phyloP scores from a whole-genome alignment of 2,888 invertebrate genomes.

The Cerceris rybyensis region DNA sequence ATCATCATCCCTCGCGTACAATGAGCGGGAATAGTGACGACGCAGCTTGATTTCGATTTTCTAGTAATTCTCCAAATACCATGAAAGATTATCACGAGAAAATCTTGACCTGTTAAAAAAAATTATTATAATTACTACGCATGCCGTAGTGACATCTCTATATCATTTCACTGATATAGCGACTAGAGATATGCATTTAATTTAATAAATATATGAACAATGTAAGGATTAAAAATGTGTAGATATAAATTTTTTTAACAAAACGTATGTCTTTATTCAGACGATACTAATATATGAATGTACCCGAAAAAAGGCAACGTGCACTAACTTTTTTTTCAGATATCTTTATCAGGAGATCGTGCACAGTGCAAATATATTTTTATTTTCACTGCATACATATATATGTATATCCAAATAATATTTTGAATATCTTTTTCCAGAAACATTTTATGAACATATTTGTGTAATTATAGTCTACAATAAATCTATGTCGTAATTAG shows the following conservation, averaged over 20 bases:
- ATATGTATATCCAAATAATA: no score
- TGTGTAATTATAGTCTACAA: no score
- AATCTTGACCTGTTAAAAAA: conserved; percentile 18
- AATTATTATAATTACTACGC: conserved; percentile 25
- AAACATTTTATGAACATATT: no score
- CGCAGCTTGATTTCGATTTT: conserved; percentile 60
- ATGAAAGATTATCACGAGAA: conserved; percentile 22
- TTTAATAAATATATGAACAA: conserved; percentile 52
- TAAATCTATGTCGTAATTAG: no score
- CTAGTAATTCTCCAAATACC: conserved; percentile 12
- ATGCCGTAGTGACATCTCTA: conserved; percentile 34
- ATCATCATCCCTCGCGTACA: conserved; percentile 52
- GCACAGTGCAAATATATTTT: no score
- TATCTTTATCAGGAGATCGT: no score
- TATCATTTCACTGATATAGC: conserved; percentile 45
- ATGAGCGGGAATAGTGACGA: conserved; percentile 60
- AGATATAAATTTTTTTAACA: conserved; percentile 3
- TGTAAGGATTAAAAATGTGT: conserved; percentile 36
- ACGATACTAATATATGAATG: not conserved
- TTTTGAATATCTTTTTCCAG: no score
- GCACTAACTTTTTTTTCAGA: not conserved
- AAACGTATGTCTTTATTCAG: not conserved
- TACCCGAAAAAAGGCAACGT: not conserved
- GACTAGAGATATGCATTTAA: conserved; percentile 60
- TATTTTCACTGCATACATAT: no score